Evolutionary conservation across 1,140 invertebrate species (phyloP), one percentile per base, ranked within the genome.

Genomic region (Scaptodrosophila lebanonensis): DNA sequence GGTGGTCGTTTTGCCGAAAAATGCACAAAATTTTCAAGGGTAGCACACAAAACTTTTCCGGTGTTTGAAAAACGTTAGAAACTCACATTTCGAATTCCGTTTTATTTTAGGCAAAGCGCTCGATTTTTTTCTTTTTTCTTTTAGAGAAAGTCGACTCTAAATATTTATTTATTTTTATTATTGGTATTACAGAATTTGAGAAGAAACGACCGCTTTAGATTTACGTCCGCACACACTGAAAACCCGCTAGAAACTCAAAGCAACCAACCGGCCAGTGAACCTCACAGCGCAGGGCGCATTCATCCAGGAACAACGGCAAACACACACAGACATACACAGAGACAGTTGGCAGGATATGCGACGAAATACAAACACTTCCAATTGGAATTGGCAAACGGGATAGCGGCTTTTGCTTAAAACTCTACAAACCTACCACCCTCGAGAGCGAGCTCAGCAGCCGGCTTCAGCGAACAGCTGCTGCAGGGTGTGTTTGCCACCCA

Each of bases 381-480:
- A 73, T 82, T 79, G 73, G 73, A 79, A 76, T 30, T 35, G 17
- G 15, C 52, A 54, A 67, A 60, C 68, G 64, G 73, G 52, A 63
- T 69, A 67, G 45, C 59, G 39, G 18, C 20, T 27, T 12, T 16
- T 22, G 13, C 7, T 16, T 27, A 53, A 45, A 49, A 65, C 44
- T 79, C 57, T 70, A 68, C 67, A 59, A 35, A 52, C 13, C 5
- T 15, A 17, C 5, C 3, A 4, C 22, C 8, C 3, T 8, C 22
- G 3, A 25, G 22, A 25, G 22, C 22, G 22, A 8, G 22, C 22
- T 4, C 43, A 57, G 43, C 44, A 8, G 45, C 54, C 49, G 56
- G 69, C 52, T 66, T 35, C 35, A n/a, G n/a, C 33, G 47, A 75
- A 76, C 71, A 76, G 71, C 71, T 76, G 71, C 65, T 73, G 36